Conservation (phyloP, 1,140 invertebrate species). For the Caenorhabditis inopinata region DNA sequence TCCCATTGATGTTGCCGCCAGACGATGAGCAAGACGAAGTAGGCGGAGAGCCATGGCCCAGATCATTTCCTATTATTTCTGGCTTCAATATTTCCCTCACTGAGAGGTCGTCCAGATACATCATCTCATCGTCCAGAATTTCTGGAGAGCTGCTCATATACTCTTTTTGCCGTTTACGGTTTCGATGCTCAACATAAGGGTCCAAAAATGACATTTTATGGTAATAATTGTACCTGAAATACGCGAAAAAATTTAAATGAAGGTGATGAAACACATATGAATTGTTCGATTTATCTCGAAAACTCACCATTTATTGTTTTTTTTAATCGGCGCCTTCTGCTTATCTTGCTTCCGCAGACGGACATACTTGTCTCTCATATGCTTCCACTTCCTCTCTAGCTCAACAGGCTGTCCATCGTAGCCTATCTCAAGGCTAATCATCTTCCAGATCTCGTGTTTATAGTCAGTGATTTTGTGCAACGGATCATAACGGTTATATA, state of each 20-base stretch:
- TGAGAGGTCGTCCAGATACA: background rate
- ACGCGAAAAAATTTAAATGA: too few species aligned
- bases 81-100: background rate
- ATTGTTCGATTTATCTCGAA: background rate
- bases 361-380: conserved; percentile 29
- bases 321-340: conserved; percentile 24
- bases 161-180: conserved; percentile 1
- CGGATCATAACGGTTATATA: conserved; percentile 27
- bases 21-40: background rate
- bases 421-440: conserved; percentile 25
- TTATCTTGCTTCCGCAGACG: conserved; percentile 22
- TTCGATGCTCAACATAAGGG: conserved; percentile 39
- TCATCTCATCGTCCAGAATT: background rate
- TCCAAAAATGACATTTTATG: conserved; percentile 41
- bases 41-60: background rate
- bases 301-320: background rate
- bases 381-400: conserved; percentile 39
- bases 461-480: conserved; percentile 39
- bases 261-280: background rate
- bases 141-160: background rate
- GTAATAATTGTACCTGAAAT: conserved; percentile 31
- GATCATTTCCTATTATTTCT: background rate
- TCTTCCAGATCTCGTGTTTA: conserved; percentile 23
- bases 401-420: conserved; percentile 33
- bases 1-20: background rate